Conservation (phyloP, 2,113 vertebrate genomes). For the Peromyscus maniculatus region DNA sequence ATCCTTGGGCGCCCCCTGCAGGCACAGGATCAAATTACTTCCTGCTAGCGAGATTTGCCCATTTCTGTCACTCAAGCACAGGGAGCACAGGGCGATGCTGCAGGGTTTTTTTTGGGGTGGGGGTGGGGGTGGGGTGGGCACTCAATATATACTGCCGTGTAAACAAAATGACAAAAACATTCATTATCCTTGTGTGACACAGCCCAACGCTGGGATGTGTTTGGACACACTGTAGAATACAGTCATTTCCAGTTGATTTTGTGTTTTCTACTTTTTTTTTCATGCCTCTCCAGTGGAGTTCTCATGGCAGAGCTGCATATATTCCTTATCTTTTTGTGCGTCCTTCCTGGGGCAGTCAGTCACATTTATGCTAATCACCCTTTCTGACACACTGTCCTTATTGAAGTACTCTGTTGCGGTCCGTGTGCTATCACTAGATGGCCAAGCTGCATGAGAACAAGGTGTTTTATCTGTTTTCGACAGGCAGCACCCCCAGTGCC, state of each 20-base stretch:
- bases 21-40: background rate
- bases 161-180: background rate
- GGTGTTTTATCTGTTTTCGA: background rate
- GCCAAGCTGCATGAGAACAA: background rate
- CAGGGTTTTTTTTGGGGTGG: background rate
- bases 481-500: background rate
- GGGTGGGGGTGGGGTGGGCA: background rate
- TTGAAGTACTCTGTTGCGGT: background rate
- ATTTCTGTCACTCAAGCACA: background rate
- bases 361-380: background rate
- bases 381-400: background rate
- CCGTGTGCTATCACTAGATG: background rate
- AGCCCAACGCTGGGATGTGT: background rate
- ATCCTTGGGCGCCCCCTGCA: conserved; percentile 37
- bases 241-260: conserved; percentile 6
- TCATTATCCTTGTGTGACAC: background rate
- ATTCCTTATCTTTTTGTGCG: background rate
- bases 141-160: accelerated
- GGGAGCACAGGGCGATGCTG: accelerated
- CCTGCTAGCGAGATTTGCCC: background rate
- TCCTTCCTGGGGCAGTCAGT: background rate
- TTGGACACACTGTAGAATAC: background rate
- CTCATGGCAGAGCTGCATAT: background rate
- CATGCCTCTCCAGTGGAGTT: background rate
- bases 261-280: background rate